Percentiles rank a stretch among this genome's conserved stretches.
Evolutionary conservation across 2,888 invertebrate species (phyloP).

Genomic region (Lymantria dispar): DNA sequence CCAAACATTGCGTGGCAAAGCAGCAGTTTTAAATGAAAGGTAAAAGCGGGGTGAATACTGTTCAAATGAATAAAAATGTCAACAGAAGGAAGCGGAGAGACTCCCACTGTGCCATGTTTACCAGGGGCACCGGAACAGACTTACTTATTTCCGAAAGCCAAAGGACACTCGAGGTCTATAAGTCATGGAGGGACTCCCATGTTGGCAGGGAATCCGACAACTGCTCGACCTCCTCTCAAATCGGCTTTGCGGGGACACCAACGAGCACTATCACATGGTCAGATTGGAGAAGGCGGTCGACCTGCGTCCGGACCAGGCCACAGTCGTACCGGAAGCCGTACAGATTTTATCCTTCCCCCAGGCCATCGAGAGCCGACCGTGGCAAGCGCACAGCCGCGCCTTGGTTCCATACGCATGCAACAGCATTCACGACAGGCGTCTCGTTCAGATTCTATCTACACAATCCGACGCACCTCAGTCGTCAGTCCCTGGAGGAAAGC

Average conservation of each 20-base stretch:
- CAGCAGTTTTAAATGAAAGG: slow-evolving; percentile 73
- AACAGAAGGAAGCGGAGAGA: slow-evolving; percentile 85
- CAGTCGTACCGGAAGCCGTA: slow-evolving; percentile 91
- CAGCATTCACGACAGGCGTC: slow-evolving; percentile 95
- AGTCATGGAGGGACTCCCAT: slow-evolving; percentile 90
- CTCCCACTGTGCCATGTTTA: slow-evolving; percentile 73
- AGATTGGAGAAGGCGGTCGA: slow-evolving; percentile 86
- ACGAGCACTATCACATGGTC: slow-evolving; percentile 93
- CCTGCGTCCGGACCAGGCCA: slow-evolving; percentile 83
- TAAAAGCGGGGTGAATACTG: slow-evolving; percentile 56
- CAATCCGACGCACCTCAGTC: slow-evolving; percentile 88
- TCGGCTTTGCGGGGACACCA: slow-evolving; percentile 89
- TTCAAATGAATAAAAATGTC: slow-evolving; percentile 87
- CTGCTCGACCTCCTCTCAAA: slow-evolving; percentile 88
- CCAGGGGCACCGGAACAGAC: slow-evolving; percentile 79
- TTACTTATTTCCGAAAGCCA: slow-evolving; percentile 77
- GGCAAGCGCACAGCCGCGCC: slow-evolving; percentile 65
- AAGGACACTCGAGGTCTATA: slow-evolving; percentile 90
- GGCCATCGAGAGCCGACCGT: slow-evolving; percentile 88
- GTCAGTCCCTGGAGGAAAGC: slow-evolving; percentile 88
- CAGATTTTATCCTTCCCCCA: slow-evolving; percentile 94
- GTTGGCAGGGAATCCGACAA: slow-evolving; percentile 65
- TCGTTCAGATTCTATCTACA: slow-evolving; percentile 94
- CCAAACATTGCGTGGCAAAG: slow-evolving; percentile 45
- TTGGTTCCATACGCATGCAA: slow-evolving; percentile 78